A percentile compares a stretch with the other conserved stretches of the same genome.
These are phyloP conservation scores for Lapara coniferarum DNA, from an alignment of 2,888 invertebrate genomes.

Conservation along the genomic window DNA sequence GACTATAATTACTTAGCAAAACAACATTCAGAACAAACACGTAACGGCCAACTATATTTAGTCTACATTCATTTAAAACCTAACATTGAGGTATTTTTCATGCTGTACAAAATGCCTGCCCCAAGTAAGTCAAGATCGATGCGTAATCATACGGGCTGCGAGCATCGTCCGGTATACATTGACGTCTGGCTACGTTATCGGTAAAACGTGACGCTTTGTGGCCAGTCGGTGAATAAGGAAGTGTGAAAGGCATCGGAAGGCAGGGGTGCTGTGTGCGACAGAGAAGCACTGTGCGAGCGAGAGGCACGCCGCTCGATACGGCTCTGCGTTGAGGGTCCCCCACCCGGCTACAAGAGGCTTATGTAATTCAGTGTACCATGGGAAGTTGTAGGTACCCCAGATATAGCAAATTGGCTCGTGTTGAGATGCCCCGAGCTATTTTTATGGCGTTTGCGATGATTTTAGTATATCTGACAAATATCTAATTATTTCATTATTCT, in stretches of 20 bases:
- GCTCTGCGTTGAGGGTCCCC: conserved; percentile 31
- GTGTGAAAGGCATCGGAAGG: conserved; percentile 15
- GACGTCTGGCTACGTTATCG: neutral
- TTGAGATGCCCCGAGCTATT: conserved; percentile 37
- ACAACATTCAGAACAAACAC: neutral
- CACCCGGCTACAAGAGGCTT: conserved; percentile 46
- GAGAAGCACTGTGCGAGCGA: conserved; percentile 18
- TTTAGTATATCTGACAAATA: neutral
- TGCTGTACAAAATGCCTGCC: conserved; percentile 1
- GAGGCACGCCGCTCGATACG: conserved; percentile 30
- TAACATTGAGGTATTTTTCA: conserved; percentile 9
- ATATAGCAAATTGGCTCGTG: conserved; percentile 52
- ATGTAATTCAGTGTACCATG: conserved; percentile 59
- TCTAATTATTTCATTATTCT: no score
- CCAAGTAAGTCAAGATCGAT: conserved; percentile 21
- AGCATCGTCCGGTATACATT: conserved; percentile 6
- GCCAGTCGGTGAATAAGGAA: conserved; percentile 16
- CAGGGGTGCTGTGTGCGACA: neutral
- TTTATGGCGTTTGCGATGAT: conserved; percentile 13
- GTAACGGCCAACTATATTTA: neutral
- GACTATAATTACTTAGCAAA: neutral
- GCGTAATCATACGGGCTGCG: conserved; percentile 2
- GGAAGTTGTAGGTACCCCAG: conserved; percentile 51
- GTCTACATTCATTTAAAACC: neutral
- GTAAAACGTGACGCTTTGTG: conserved; percentile 13